These are phyloP conservation scores for Tichodroma muraria DNA, from an alignment of 2,113 vertebrate species.

Conservation along the genomic window DNA sequence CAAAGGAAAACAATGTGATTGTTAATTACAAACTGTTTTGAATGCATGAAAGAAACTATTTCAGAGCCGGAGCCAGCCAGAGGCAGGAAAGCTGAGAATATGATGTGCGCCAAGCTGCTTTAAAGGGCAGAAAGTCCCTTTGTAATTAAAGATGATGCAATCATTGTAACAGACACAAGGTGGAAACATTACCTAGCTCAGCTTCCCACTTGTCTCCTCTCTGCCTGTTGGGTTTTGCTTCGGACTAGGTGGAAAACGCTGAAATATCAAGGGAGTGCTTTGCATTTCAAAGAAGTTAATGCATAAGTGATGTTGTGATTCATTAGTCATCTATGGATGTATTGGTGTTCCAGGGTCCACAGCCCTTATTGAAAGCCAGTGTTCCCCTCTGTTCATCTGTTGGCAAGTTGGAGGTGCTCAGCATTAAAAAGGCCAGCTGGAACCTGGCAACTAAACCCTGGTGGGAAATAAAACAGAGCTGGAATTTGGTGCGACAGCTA, in stretches of 20 bases:
- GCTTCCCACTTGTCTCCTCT: not conserved
- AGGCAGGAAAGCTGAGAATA: slow-evolving; percentile 6
- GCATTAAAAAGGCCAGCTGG: not conserved
- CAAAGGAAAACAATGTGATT: slow-evolving; percentile 51
- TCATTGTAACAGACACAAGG: slow-evolving; percentile 19
- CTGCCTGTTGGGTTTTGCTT: not conserved
- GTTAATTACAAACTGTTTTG: slow-evolving; percentile 47
- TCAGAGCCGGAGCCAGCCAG: not conserved
- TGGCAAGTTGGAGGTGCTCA: not conserved
- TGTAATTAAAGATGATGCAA: slow-evolving; percentile 56
- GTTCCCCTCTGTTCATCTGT: not conserved
- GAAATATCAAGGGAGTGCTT: slow-evolving; percentile 20
- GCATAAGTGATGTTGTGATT: slow-evolving; percentile 3
- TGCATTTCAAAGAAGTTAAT: slow-evolving; percentile 27
- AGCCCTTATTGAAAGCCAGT: fast-evolving
- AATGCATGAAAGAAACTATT: slow-evolving; percentile 17
- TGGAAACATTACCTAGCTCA: slow-evolving; percentile 18
- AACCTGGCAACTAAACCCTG: not conserved
- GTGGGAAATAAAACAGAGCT: not conserved
- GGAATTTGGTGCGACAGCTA: not conserved
- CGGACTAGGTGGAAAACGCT: not conserved
- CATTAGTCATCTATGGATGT: not conserved
- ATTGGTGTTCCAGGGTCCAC: not conserved
- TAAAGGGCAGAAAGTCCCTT: slow-evolving; percentile 29
- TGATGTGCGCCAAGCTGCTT: not conserved